Evolutionary conservation across 1,140 invertebrate species (phyloP).

Genomic region (Micrasema minimum): DNA sequence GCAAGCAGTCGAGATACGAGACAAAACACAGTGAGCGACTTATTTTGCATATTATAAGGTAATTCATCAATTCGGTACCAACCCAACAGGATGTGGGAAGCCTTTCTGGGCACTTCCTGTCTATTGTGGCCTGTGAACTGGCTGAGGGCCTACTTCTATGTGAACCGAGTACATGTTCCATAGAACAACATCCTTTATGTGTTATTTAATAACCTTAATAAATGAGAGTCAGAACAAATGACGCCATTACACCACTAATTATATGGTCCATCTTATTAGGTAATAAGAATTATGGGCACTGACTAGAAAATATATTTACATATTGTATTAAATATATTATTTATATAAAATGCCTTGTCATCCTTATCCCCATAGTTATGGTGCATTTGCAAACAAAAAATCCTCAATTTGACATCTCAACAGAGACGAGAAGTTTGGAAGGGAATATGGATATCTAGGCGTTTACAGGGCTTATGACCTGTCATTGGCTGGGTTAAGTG

Average conservation of each 20-base stretch:
- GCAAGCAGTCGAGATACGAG: neutral
- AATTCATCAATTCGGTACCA: constrained; percentile 24
- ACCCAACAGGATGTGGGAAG: constrained; percentile 16
- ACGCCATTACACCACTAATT: neutral
- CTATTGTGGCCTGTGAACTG: neutral
- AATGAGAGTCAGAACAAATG: neutral
- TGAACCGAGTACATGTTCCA: no score
- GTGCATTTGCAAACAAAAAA: no score
- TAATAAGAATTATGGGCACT: neutral
- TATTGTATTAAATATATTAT: no score
- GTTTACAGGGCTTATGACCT: no score
- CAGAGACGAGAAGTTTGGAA: no score
- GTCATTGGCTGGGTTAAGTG: no score
- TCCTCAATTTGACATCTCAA: no score
- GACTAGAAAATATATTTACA: neutral
- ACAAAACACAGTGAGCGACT: neutral
- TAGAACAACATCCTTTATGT: neutral
- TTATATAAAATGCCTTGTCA: no score
- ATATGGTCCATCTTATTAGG: neutral
- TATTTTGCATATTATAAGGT: constrained; percentile 11
- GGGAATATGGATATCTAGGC: no score
- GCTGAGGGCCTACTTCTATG: neutral
- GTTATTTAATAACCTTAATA: neutral
- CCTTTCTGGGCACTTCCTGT: neutral
- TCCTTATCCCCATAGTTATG: no score